These are phyloP conservation scores for Pantala flavescens DNA, from an alignment of 1,140 invertebrate genomes.

Conservation along the genomic window DNA sequence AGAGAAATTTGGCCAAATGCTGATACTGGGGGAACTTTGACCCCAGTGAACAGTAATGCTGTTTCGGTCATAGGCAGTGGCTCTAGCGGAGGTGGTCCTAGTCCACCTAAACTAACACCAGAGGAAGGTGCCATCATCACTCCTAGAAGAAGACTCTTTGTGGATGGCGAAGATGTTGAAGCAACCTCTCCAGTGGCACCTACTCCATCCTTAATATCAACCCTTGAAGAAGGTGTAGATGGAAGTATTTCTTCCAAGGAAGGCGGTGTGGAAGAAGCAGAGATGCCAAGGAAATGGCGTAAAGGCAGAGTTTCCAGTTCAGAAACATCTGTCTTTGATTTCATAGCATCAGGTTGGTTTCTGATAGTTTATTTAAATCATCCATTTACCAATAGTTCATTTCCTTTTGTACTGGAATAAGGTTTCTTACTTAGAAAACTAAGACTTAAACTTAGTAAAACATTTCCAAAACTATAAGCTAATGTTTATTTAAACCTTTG, in stretches of 20 bases:
- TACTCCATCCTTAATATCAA: neutral
- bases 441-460: too few relatives aligned
- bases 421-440: too few relatives aligned
- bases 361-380: too few relatives aligned
- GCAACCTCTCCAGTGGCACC: neutral
- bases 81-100: neutral
- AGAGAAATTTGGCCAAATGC: neutral
- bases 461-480: too few relatives aligned
- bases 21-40: neutral
- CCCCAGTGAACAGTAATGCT: neutral
- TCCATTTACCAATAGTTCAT: too few relatives aligned
- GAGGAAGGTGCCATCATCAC: neutral
- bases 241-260: neutral
- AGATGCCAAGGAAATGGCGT: too few relatives aligned
- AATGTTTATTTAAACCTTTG: too few relatives aligned
- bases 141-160: neutral
- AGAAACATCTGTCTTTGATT: conserved; percentile 53
- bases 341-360: conserved; percentile 39
- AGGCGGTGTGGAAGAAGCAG: neutral
- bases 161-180: neutral
- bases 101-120: neutral
- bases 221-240: neutral
- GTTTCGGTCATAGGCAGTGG: neutral
- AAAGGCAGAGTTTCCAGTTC: conserved; percentile 27
- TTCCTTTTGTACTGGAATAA: too few relatives aligned